Conservation (phyloP, 2,113 vertebrate species). For the Pseudois nayaur region DNA sequence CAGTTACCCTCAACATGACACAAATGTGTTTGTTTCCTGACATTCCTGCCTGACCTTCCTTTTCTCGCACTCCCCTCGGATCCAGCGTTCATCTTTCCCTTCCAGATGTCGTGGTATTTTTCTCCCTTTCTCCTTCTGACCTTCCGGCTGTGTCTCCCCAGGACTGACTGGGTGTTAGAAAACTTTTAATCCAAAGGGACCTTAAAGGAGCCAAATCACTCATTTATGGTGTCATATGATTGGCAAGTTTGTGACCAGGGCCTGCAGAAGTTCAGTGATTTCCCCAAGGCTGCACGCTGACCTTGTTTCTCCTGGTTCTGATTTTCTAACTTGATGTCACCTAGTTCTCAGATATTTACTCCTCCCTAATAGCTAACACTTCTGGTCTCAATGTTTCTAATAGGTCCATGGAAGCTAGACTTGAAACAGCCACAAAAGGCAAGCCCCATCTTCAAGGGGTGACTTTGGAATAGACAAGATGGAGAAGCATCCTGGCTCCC, state of each 20-base stretch:
- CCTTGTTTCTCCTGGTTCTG: not conserved
- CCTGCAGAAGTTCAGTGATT: not conserved
- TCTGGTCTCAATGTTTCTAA: conserved; percentile 31
- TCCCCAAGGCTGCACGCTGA: not conserved
- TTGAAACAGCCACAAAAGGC: conserved; percentile 27
- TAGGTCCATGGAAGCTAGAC: conserved; percentile 17
- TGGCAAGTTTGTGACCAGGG: not conserved
- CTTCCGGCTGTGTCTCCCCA: not conserved
- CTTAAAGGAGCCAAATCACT: not conserved
- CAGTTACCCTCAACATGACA: not conserved
- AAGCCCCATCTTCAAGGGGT: not conserved
- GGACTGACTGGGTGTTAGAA: not conserved
- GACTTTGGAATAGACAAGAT: not conserved
- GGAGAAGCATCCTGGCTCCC: not conserved
- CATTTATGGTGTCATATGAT: not conserved
- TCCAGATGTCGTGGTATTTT: not conserved
- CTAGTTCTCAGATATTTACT: conserved; percentile 19
- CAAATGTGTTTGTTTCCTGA: not conserved
- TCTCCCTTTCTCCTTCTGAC: not conserved
- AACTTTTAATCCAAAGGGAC: not conserved
- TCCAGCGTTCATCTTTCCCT: not conserved
- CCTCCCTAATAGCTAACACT: not conserved
- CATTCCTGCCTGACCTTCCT: not conserved
- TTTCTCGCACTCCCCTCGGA: not conserved
- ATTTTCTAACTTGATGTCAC: conserved; percentile 14